These are phyloP conservation scores for Passerina amoena DNA, from an alignment of 2,113 vertebrate genomes.

Conservation along the genomic window DNA sequence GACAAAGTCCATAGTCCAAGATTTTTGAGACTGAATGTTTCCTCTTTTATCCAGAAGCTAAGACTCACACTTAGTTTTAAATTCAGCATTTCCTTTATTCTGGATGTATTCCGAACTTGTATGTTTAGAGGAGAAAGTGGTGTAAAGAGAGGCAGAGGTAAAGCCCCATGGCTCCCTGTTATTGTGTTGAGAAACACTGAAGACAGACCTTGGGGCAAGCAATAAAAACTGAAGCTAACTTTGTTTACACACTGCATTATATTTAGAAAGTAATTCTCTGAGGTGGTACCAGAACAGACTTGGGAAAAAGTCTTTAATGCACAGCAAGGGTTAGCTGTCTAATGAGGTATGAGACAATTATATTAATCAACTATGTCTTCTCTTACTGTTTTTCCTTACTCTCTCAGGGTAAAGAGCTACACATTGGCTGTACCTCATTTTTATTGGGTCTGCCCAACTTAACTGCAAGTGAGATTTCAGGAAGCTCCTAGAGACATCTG, in stretches of 20 bases:
- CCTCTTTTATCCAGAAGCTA: background rate
- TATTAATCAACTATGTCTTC: conserved; percentile 23
- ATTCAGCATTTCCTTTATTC: background rate
- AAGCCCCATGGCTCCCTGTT: background rate
- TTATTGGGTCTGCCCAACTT: background rate
- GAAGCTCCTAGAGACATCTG: background rate
- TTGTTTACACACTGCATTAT: background rate
- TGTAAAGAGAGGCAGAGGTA: background rate
- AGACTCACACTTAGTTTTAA: background rate
- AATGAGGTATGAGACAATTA: conserved; percentile 42
- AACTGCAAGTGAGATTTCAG: background rate
- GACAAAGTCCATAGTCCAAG: background rate
- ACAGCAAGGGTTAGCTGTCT: conserved; percentile 24
- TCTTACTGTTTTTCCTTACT: background rate
- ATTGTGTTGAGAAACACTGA: background rate
- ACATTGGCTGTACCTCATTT: background rate
- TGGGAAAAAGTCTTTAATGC: conserved; percentile 3
- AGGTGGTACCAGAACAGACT: background rate
- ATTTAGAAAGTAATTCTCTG: conserved; percentile 28
- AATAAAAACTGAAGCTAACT: background rate
- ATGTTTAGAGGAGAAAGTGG: background rate
- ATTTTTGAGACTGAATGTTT: background rate
- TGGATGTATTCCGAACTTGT: background rate
- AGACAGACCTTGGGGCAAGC: background rate
- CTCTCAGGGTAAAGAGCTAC: background rate